Conservation (phyloP, 2,888 invertebrate species). For the Conus canariensis region DNA sequence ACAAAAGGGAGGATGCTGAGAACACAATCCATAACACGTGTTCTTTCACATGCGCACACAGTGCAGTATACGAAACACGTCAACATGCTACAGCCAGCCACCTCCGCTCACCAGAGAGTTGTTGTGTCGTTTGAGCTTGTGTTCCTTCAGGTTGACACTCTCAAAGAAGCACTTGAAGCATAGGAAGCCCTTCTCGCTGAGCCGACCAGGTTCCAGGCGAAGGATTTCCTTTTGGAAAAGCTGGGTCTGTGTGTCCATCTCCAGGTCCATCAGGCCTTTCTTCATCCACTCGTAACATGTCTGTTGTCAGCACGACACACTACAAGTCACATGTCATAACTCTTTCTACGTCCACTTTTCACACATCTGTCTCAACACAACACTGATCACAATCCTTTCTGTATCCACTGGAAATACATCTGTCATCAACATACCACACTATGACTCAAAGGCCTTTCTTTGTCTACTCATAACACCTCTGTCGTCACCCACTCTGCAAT, state of each 20-base stretch:
- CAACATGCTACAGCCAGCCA: no score
- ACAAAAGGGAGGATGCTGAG: not conserved
- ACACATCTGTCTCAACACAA: slow-evolving; percentile 74
- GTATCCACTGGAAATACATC: slow-evolving; percentile 78
- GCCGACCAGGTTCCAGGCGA: slow-evolving; percentile 77
- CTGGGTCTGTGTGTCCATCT: slow-evolving; percentile 78
- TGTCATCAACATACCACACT: not conserved
- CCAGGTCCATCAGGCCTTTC: slow-evolving; percentile 79
- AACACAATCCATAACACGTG: not conserved
- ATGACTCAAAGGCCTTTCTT: not conserved
- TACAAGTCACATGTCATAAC: not conserved
- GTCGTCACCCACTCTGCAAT: not conserved
- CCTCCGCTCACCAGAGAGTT: slow-evolving; percentile 54
- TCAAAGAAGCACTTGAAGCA: slow-evolving; percentile 80
- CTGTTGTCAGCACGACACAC: slow-evolving; percentile 60
- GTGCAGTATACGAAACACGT: no score
- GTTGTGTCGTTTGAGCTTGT: slow-evolving; percentile 74
- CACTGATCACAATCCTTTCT: slow-evolving; percentile 52
- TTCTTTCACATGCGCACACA: not conserved
- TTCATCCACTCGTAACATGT: slow-evolving; percentile 80
- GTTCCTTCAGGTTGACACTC: slow-evolving; percentile 79
- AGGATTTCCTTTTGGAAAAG: slow-evolving; percentile 80
- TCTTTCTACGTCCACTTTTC: slow-evolving; percentile 79
- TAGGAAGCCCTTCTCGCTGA: slow-evolving; percentile 78
- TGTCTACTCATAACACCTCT: not conserved